Base-by-base conservation (phyloP, 35 echinoderm and acorn worm species). In the Amphiura filiformis region DNA sequence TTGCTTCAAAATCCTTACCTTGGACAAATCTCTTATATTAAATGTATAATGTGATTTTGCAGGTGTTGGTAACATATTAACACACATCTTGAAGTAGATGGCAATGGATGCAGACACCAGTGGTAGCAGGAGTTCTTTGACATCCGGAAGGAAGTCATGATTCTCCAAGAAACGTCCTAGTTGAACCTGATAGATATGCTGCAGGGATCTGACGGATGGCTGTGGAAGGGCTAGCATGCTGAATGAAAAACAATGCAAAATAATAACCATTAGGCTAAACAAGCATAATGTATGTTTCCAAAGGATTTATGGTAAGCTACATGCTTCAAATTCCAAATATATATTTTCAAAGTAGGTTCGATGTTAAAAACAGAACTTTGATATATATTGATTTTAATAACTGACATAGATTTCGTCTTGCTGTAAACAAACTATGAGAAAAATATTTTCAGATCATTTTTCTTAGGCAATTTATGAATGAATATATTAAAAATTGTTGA, bases 131-230 rank as follows among this genome's bases (percentile, higher is more conserved):
- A 95, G 85, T 35, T 94, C 96, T 57, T 79, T 86, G 22, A 99
- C 84, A 33, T 99, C 96, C 12, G 96, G 96, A 2, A 99, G n/a
- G 81, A 99, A 99, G 81, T 99, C 90, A 1, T 87, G 77, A 37
- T 99, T 95, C 81, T 99, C 96, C 34, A 99, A 57, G 82, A 94
- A 99, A 28, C 93, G 84, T 0, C 96, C 96, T 26, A 99, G 86
- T 77, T 99, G 93, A 39, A 99, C 96, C 56, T 99, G 96, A 80
- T 99, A 99, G 80, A 99, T 99, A 32, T 99, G 96, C 75, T 99
- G 96, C 1, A 99, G 80, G 44, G 96, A 99, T 32, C 88, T 87
- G 17, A 86, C 82, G 18, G 96, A 99, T 20, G 96, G 96, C 78
- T 99, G 96, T 1, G 96, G 96, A 52, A 99, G 49, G 80, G 93